A percentile compares a stretch with the other conserved stretches of the same genome.
phyloP scores from a whole-genome alignment of 2,113 vertebrate species.

The Rhodinocichla rosea region DNA sequence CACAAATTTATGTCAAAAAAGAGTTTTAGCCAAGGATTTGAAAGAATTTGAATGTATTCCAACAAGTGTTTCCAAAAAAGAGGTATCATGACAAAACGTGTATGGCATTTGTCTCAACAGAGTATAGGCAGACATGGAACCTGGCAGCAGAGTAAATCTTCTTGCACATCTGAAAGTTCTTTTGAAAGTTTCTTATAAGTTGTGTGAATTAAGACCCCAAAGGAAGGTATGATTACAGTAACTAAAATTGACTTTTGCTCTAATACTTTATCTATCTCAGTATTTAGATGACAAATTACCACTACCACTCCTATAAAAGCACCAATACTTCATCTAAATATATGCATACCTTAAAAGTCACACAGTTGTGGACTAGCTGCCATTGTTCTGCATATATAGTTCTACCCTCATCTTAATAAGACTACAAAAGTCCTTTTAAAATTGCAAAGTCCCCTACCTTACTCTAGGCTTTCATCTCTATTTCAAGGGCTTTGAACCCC shows the following conservation, averaged over 20 bases:
- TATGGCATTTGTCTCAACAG: neutral
- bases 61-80: neutral
- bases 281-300: neutral
- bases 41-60: neutral
- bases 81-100: fast-evolving
- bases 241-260: neutral
- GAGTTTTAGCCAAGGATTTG: neutral
- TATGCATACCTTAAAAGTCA: neutral
- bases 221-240: neutral
- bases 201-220: neutral
- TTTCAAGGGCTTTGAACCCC: neutral
- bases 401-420: neutral
- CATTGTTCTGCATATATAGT: neutral
- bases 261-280: neutral
- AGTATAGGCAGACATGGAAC: neutral
- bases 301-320: neutral
- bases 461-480: neutral
- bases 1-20: neutral
- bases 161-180: neutral
- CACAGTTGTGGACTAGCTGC: neutral
- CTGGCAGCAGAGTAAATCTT: neutral
- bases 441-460: neutral
- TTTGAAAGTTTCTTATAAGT: neutral
- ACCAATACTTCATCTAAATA: neutral
- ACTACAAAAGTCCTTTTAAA: neutral